Percentiles rank a stretch among this genome's conserved stretches.
Conservation (phyloP, 2,797 vertebrate genomes). For the Myotis vivesi region DNA sequence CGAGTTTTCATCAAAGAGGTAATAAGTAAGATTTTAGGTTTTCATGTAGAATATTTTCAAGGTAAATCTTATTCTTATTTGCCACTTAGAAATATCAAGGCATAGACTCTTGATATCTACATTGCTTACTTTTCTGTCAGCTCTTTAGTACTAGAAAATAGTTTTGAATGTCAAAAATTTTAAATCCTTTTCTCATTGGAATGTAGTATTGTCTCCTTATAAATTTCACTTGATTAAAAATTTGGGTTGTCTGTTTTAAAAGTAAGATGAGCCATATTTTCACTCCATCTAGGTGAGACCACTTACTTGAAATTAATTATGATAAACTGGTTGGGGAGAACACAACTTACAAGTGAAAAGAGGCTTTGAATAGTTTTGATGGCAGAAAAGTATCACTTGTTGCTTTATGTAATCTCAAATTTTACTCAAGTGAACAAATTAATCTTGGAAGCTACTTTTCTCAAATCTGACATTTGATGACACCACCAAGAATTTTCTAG, state of each 20-base stretch:
- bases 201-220: background rate
- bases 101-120: background rate
- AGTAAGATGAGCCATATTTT: background rate
- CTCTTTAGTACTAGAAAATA: background rate
- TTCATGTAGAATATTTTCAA: constrained; percentile 85
- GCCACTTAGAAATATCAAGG: constrained; percentile 71
- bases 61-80: constrained; percentile 89
- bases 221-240: constrained; percentile 6
- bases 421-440: constrained; percentile 4
- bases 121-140: constrained; percentile 1
- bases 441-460: constrained; percentile 33
- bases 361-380: background rate
- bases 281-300: background rate
- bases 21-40: constrained; percentile 89
- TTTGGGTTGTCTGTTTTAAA: background rate
- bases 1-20: constrained; percentile 89
- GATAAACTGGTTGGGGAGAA: constrained; percentile 17
- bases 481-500: background rate
- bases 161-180: background rate
- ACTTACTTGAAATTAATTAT: constrained; percentile 12
- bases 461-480: background rate
- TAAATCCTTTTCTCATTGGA: background rate
- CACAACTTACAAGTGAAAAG: background rate
- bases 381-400: background rate
- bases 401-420: background rate